Evolutionary conservation across 37 sponge, comb jelly and placozoan species (phyloP).

Genomic region (Petrosia ficiformis): DNA sequence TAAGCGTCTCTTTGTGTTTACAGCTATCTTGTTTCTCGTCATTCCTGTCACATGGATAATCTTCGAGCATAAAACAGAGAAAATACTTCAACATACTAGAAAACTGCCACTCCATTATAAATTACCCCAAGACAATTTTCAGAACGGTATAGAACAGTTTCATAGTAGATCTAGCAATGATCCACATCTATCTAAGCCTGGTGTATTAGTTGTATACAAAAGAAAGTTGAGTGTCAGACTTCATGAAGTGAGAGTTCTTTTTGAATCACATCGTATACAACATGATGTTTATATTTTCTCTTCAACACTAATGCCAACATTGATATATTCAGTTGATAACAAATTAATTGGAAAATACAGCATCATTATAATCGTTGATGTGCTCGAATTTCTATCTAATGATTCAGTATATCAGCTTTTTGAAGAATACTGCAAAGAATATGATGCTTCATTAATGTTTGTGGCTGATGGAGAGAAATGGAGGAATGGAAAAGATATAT

Average conservation of each 20-base stretch:
- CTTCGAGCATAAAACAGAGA: too few species aligned
- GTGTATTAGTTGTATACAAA: constrained; percentile 1
- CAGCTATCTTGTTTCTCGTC: too few species aligned
- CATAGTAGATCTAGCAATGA: too few species aligned
- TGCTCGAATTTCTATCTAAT: not conserved
- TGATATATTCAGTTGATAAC: not conserved
- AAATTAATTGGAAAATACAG: not conserved
- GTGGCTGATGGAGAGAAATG: not conserved
- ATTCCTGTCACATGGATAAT: too few species aligned
- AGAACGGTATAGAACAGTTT: too few species aligned
- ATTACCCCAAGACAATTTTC: too few species aligned
- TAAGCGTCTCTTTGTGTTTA: too few species aligned
- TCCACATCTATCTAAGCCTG: too few species aligned
- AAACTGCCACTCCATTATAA: too few species aligned
- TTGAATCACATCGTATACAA: not conserved
- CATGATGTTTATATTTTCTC: not conserved
- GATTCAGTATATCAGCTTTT: not conserved
- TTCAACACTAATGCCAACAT: not conserved
- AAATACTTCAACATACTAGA: too few species aligned
- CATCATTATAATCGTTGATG: not conserved
- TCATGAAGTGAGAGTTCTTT: not conserved
- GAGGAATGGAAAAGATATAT: not conserved
- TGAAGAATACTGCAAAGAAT: not conserved
- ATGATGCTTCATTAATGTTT: not conserved
- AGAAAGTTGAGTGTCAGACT: not conserved